Conservation (phyloP, 1,140 invertebrate genomes). For the Hirudo medicinalis region DNA sequence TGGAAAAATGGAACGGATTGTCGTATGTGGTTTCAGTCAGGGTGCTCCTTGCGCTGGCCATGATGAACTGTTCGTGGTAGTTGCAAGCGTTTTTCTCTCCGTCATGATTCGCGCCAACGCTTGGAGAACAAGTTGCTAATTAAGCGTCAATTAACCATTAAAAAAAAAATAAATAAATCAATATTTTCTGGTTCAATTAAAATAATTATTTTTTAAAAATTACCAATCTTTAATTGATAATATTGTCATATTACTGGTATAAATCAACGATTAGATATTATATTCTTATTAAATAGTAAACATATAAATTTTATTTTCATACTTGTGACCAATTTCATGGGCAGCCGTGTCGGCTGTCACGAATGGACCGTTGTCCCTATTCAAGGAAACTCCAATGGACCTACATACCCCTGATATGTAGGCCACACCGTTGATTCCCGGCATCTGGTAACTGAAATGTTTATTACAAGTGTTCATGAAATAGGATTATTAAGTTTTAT, state of each 20-base stretch:
- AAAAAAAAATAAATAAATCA: too few relatives aligned
- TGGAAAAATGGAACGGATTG: conserved; percentile 32
- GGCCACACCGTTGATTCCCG: background rate
- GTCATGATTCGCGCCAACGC: conserved; percentile 30
- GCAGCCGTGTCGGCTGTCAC: background rate
- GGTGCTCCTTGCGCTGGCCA: conserved; percentile 25
- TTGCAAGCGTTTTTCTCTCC: conserved; percentile 28
- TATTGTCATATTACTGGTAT: too few relatives aligned
- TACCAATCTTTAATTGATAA: too few relatives aligned
- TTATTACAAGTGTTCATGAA: too few relatives aligned
- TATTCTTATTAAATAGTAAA: too few relatives aligned
- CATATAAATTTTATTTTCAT: too few relatives aligned
- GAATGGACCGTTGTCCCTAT: conserved; percentile 4
- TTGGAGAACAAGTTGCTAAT: conserved; percentile 23
- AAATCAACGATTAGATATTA: too few relatives aligned
- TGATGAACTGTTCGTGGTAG: conserved; percentile 28
- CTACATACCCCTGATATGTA: conserved; percentile 1
- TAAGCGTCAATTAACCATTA: too few relatives aligned
- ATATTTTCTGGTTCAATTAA: too few relatives aligned
- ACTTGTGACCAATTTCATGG: conserved; percentile 17
- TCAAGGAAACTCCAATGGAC: background rate
- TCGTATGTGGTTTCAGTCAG: conserved; percentile 20
- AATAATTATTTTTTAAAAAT: too few relatives aligned
- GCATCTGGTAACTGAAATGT: too few relatives aligned
- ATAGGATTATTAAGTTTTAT: too few relatives aligned